Conservation (phyloP, 2,797 vertebrate species). For the Masticophis lateralis region DNA sequence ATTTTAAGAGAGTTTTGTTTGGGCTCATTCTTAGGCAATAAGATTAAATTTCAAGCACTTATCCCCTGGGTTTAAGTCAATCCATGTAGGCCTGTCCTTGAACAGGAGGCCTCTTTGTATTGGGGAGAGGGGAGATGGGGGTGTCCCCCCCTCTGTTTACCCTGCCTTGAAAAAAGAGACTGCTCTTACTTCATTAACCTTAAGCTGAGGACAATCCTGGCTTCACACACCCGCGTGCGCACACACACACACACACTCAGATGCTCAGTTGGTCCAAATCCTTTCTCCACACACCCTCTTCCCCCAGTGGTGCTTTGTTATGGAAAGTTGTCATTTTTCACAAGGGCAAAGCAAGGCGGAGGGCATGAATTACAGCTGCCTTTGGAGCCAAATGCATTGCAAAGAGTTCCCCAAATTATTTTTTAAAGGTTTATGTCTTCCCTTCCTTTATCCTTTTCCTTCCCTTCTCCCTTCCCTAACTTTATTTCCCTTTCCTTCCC, state of each 20-base stretch:
- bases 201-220: slow-evolving; percentile 82
- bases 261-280: slow-evolving; percentile 69
- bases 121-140: slow-evolving; percentile 20
- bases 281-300: slow-evolving; percentile 69
- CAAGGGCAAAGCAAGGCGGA: slow-evolving; percentile 72
- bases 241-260: neutral
- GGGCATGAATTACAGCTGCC: slow-evolving; percentile 80
- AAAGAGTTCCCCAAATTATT: neutral
- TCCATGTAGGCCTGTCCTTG: slow-evolving; percentile 79
- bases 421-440: neutral
- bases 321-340: slow-evolving; percentile 81
- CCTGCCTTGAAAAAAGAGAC: slow-evolving; percentile 84
- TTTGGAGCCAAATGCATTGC: slow-evolving; percentile 57
- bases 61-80: slow-evolving; percentile 92
- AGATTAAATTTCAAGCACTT: slow-evolving; percentile 96
- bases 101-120: slow-evolving; percentile 65
- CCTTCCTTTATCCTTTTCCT: neutral
- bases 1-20: slow-evolving; percentile 92
- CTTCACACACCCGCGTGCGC: slow-evolving; percentile 17
- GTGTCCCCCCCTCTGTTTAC: slow-evolving; percentile 75
- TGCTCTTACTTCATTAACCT: slow-evolving; percentile 99
- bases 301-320: slow-evolving; percentile 75
- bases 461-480: too few species aligned
- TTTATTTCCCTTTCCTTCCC: too few species aligned
- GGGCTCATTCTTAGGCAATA: slow-evolving; percentile 91